A percentile compares a stretch with the other conserved stretches of the same genome.
phyloP scores from a whole-genome alignment of 2,888 invertebrate species.

The Phaedon cochleariae region DNA sequence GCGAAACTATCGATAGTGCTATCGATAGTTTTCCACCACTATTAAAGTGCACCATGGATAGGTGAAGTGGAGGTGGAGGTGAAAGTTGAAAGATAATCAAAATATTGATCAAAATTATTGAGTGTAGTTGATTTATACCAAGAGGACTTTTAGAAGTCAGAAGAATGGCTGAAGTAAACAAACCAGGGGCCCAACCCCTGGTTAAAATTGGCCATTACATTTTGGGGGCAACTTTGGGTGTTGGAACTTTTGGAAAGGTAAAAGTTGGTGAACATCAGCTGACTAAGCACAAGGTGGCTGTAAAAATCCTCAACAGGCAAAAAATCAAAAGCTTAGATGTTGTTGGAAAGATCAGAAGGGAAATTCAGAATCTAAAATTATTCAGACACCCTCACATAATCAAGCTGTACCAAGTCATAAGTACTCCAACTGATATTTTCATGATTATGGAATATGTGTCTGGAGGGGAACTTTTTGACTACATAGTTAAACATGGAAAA shows the following conservation, averaged over 20 bases:
- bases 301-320: constrained; percentile 97
- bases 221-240: constrained; percentile 91
- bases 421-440: constrained; percentile 99
- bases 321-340: constrained; percentile 99
- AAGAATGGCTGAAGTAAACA: constrained; percentile 43
- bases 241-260: constrained; percentile 99
- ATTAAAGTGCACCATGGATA: too few relatives aligned
- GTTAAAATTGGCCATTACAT: constrained; percentile 99
- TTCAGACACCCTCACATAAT: constrained; percentile 99
- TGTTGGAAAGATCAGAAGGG: constrained; percentile 97
- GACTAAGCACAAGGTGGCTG: constrained; percentile 98
- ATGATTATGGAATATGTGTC: constrained; percentile 99
- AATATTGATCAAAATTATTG: too few relatives aligned
- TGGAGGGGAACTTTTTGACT: constrained; percentile 98
- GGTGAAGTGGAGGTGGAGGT: too few relatives aligned
- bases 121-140: too few relatives aligned
- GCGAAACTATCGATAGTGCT: too few relatives aligned
- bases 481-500: constrained; percentile 98
- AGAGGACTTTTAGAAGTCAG: too few relatives aligned
- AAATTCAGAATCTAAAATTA: constrained; percentile 99
- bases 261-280: constrained; percentile 98
- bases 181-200: constrained; percentile 70
- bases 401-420: constrained; percentile 86
- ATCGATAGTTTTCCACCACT: too few relatives aligned
- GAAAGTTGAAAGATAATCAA: too few relatives aligned